A percentile compares a stretch with the other conserved stretches of the same genome.
Conservation (phyloP, 2,797 vertebrate genomes). For the Tiaroga cobitis region DNA sequence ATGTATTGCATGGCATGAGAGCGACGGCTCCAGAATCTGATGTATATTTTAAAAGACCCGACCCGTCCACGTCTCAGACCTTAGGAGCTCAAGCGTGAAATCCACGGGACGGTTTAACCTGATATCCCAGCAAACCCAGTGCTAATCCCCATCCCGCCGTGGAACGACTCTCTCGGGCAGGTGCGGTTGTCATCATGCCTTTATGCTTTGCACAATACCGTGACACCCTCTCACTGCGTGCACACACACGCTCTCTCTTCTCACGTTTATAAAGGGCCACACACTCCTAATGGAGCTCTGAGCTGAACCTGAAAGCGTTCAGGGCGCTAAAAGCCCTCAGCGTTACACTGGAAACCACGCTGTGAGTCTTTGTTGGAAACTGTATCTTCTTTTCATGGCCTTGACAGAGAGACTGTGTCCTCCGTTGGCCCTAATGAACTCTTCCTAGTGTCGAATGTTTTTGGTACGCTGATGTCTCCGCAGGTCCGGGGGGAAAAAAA, state of each 20-base stretch:
- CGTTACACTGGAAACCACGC: background rate
- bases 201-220: slow-evolving; percentile 41
- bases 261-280: slow-evolving; percentile 14
- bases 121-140: slow-evolving; percentile 49
- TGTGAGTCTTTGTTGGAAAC: background rate
- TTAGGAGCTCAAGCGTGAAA: slow-evolving; percentile 47
- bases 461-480: slow-evolving; percentile 38
- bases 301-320: slow-evolving; percentile 52
- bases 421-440: slow-evolving; percentile 26
- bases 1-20: slow-evolving; percentile 39
- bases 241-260: slow-evolving; percentile 17
- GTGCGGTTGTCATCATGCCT: slow-evolving; percentile 42
- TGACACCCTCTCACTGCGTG: slow-evolving; percentile 44
- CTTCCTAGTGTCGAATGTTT: slow-evolving; percentile 32
- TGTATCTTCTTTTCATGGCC: background rate
- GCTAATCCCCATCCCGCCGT: slow-evolving; percentile 47
- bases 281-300: slow-evolving; percentile 16
- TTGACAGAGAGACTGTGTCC: background rate
- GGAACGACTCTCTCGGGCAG: slow-evolving; percentile 44
- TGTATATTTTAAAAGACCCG: slow-evolving; percentile 49
- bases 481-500: background rate
- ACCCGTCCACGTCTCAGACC: background rate
- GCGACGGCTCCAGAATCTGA: slow-evolving; percentile 31
- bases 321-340: slow-evolving; percentile 62
- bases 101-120: slow-evolving; percentile 37